These are phyloP conservation scores for Amniataba percoides DNA, from an alignment of 2,797 vertebrate species.

Conservation along the genomic window DNA sequence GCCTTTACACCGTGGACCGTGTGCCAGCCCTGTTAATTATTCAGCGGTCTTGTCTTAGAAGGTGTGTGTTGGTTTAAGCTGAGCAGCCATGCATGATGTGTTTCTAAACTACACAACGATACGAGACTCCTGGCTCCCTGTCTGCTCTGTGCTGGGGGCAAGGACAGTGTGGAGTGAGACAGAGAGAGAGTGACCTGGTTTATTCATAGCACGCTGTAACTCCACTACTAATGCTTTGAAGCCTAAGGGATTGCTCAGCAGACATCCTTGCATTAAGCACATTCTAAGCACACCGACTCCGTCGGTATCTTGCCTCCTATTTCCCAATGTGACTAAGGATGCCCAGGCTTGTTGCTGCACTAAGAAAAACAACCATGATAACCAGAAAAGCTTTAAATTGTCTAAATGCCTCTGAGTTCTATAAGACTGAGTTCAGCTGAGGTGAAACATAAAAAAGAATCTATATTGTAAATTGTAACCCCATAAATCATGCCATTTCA, in stretches of 20 bases:
- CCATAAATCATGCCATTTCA: not conserved
- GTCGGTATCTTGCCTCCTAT: not conserved
- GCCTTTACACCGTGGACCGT: not conserved
- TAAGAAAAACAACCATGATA: not conserved
- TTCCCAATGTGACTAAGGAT: conserved; percentile 27
- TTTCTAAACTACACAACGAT: conserved; percentile 41
- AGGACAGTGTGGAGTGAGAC: conserved; percentile 20
- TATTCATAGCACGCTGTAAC: conserved; percentile 33
- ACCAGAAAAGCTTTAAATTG: not conserved
- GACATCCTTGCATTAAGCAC: conserved; percentile 36
- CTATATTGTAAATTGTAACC: not conserved
- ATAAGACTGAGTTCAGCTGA: not conserved
- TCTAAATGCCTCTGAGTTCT: not conserved
- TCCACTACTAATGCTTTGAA: conserved; percentile 12
- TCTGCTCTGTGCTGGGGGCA: conserved; percentile 23
- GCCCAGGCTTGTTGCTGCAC: not conserved
- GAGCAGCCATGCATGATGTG: conserved; percentile 37
- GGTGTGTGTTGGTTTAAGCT: conserved; percentile 49
- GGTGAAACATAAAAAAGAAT: not conserved
- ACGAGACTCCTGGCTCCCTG: conserved; percentile 4
- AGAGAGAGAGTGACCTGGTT: conserved; percentile 43
- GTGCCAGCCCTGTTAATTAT: conserved; percentile 50
- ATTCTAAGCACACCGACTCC: not conserved
- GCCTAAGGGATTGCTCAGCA: conserved; percentile 35
- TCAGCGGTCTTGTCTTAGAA: conserved; percentile 33